Evolutionary conservation across 2,888 invertebrate species (phyloP).

Genomic region (Sisyra nigra): DNA sequence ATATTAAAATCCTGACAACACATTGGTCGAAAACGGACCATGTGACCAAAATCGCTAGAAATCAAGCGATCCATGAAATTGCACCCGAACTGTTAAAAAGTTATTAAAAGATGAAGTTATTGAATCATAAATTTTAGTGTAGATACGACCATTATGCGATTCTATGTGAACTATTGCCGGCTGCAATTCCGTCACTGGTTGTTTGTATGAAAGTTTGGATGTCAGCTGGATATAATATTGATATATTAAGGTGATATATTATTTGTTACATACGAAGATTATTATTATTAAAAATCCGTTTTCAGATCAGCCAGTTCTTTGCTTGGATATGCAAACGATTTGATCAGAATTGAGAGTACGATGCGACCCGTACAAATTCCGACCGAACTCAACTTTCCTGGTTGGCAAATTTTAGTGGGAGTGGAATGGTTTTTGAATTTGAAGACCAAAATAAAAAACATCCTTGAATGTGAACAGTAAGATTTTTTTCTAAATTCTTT

Average conservation of each 20-base stretch:
- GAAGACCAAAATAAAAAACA: slow-evolving; percentile 29
- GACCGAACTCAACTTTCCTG: slow-evolving; percentile 32
- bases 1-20: slow-evolving; percentile 5
- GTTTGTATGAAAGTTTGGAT: slow-evolving; percentile 41
- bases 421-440: slow-evolving; percentile 36
- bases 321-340: slow-evolving; percentile 27
- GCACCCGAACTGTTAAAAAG: too few species aligned
- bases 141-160: slow-evolving; percentile 62
- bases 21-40: too few species aligned
- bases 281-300: slow-evolving; percentile 7
- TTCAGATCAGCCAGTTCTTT: slow-evolving; percentile 22
- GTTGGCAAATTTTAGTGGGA: slow-evolving; percentile 26
- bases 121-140: slow-evolving; percentile 13
- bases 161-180: slow-evolving; percentile 49
- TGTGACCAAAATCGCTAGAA: too few species aligned
- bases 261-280: slow-evolving; percentile 19
- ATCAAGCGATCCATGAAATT: too few species aligned
- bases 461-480: slow-evolving; percentile 37
- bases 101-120: slow-evolving; percentile 3
- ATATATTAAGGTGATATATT: slow-evolving; percentile 26
- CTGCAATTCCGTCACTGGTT: slow-evolving; percentile 42
- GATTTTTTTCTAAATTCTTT: slow-evolving; percentile 15
- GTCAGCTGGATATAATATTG: slow-evolving; percentile 27
- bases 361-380: slow-evolving; percentile 28
- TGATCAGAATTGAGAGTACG: slow-evolving; percentile 23